Conservation (phyloP, 2,113 vertebrate species). For the Corynorhinus townsendii region DNA sequence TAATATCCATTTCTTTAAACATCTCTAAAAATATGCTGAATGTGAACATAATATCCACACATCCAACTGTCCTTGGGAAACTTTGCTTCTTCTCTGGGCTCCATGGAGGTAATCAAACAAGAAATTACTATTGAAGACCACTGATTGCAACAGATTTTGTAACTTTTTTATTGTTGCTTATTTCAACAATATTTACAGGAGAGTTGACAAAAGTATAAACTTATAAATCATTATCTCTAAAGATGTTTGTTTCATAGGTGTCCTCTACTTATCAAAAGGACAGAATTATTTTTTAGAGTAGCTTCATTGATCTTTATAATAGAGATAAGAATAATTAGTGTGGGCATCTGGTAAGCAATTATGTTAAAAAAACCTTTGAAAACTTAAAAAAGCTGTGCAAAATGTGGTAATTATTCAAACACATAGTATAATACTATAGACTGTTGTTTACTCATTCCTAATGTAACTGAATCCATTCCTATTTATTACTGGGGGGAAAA, state of each 20-base stretch:
- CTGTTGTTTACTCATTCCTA: background rate
- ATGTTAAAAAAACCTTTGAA: background rate
- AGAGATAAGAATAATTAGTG: background rate
- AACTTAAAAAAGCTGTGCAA: background rate
- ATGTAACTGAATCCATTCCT: fast-evolving
- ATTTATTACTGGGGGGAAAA: background rate
- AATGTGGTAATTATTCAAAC: background rate
- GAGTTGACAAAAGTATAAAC: background rate
- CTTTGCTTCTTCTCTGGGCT: background rate
- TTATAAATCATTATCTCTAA: background rate
- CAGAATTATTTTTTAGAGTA: background rate
- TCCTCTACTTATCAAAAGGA: background rate
- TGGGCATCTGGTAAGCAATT: background rate
- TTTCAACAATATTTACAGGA: conserved; percentile 4
- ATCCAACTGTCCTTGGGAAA: background rate
- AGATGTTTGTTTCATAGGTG: background rate
- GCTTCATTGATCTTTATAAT: background rate
- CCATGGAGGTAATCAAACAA: background rate
- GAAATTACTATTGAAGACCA: background rate
- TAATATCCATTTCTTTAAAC: background rate
- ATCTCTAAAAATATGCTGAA: background rate
- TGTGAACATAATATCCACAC: background rate
- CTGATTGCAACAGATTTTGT: background rate
- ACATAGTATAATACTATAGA: background rate
- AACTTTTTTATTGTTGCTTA: background rate